Base-by-base conservation (phyloP, 2,113 vertebrate genomes). In the Heterocephalus glaber region DNA sequence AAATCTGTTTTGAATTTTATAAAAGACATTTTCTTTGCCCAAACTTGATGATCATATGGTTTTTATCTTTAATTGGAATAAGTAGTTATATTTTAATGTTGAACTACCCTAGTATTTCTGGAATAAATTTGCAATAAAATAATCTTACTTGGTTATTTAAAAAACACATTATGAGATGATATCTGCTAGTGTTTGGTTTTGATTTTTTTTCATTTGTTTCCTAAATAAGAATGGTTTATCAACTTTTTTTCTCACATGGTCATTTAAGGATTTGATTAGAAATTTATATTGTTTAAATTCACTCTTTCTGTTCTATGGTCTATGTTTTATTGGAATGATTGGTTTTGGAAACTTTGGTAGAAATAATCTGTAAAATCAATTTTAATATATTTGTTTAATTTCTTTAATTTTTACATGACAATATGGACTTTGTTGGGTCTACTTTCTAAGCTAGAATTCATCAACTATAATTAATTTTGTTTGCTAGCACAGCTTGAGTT, bases 11-110 rank as follows among this genome's bases (percentile, higher is more conserved):
- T 93, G 35, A 87, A 84, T 85, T 87, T 26, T 72, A 65, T 60
- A 47, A 86, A 88, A 88, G 30, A 33, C 33, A 83, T 89, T 96
- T 95, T 86, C 38, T 84, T 96, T 79, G 56, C 80, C 63, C 28
- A 28, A 41, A 38, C 56, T 17, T 58, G 35, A 92, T 92, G 33
- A 96, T 92, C 82, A 85, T 83, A 84, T 38, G 68, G 41, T 60
- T 87, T 97, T 74, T 87, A 63, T 94, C 61, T 90, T 92, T 94
- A 87, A 94, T 33, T 96, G 47, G 49, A 90, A 90, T 92, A 84
- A 9, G 41, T 0, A 82, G 58, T 82, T 92, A 74, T 8, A 92
- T 83, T 58, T 92, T 94, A 79, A 95, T 86, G 30, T 41, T 77
- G 80, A 94, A 77, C n/a, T 82, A 68, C 16, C 5, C 13, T 17